Conservation (phyloP, 1,140 invertebrate genomes). For the Drosophila sechellia region DNA sequence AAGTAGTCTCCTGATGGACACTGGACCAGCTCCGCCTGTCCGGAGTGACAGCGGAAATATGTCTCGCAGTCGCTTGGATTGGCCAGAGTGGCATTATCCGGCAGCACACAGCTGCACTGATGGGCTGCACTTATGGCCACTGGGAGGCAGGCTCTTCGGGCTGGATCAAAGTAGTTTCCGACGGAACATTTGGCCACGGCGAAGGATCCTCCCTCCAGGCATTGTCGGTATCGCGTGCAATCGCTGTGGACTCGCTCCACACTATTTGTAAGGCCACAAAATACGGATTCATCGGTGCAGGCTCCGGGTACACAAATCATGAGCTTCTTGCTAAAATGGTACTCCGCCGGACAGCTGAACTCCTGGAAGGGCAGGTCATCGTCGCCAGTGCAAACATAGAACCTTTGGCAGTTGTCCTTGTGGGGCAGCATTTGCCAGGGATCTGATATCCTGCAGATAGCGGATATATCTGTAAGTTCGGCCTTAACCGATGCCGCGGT, state of each 20-base stretch:
- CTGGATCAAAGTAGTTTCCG: constrained; percentile 45
- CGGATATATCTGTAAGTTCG: background rate
- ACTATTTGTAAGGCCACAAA: background rate
- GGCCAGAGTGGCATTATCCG: constrained; percentile 45
- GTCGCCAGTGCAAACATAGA: constrained; percentile 58
- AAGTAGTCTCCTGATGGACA: constrained; percentile 58
- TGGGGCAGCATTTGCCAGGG: constrained; percentile 40
- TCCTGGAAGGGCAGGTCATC: constrained; percentile 38
- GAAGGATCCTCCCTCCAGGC: constrained; percentile 26
- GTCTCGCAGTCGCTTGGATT: constrained; percentile 63
- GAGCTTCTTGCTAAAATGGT: constrained; percentile 40
- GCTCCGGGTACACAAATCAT: constrained; percentile 37
- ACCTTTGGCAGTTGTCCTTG: constrained; percentile 47
- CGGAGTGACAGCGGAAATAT: constrained; percentile 52
- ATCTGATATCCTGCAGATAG: constrained; percentile 19
- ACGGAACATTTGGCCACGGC: constrained; percentile 32
- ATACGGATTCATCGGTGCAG: constrained; percentile 9
- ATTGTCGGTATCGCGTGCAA: constrained; percentile 41
- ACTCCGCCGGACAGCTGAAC: constrained; percentile 42
- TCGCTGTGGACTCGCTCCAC: constrained; percentile 41
- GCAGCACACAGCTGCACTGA: constrained; percentile 68
- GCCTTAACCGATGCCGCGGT: background rate
- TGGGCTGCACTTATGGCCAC: constrained; percentile 40
- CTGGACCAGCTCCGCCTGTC: constrained; percentile 42
- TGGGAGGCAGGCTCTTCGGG: constrained; percentile 38